phyloP scores from a whole-genome alignment of 92 coral and sea anemone genomes.

The Heliopora coerulea region DNA sequence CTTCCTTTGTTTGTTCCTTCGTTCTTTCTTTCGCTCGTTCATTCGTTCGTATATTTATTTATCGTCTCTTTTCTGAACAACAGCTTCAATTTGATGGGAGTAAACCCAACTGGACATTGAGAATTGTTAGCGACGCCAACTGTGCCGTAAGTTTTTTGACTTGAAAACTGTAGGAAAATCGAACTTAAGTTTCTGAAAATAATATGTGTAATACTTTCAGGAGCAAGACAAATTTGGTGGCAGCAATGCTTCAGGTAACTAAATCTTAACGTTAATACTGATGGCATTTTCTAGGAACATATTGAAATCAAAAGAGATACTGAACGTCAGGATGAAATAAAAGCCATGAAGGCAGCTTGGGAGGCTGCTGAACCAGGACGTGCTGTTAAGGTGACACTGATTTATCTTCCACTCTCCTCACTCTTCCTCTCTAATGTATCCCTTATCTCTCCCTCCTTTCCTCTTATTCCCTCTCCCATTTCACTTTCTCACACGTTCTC shows the following conservation, averaged over 20 bases:
- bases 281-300: no score
- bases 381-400: conserved; percentile 70
- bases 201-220: no score
- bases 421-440: no score
- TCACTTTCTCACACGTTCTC: no score
- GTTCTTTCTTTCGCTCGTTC: not conserved
- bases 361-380: conserved; percentile 99
- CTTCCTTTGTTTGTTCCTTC: not conserved
- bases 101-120: conserved; percentile 96
- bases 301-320: conserved; percentile 91
- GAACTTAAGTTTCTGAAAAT: no score
- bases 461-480: no score
- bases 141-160: conserved; percentile 68
- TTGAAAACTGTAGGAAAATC: no score
- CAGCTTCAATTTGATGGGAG: conserved; percentile 87
- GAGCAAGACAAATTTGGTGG: no score
- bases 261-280: no score
- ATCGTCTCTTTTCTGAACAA: conserved; percentile 27
- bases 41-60: not conserved
- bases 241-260: no score
- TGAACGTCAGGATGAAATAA: conserved; percentile 95
- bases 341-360: conserved; percentile 97
- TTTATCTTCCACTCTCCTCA: no score
- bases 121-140: conserved; percentile 83
- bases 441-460: no score